Percentiles rank a stretch among this genome's conserved stretches.
These are phyloP conservation scores for Leptoclinus maculatus DNA, from an alignment of 2,797 vertebrate species.

Conservation along the genomic window DNA sequence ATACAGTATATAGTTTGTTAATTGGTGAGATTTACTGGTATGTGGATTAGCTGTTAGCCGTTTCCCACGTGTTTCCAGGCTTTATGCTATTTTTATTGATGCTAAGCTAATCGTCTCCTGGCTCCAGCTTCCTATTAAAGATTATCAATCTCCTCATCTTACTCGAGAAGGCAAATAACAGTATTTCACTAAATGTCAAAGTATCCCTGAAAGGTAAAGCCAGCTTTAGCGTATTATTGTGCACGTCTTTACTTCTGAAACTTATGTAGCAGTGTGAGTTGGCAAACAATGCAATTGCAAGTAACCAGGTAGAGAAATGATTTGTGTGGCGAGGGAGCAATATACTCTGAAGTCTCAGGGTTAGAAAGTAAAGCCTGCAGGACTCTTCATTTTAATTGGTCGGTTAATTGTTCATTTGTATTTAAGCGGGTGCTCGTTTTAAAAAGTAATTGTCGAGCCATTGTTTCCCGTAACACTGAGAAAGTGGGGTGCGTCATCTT, in stretches of 20 bases:
- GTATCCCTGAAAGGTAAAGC: neutral
- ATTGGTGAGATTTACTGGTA: neutral
- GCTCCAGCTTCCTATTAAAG: neutral
- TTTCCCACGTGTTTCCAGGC: neutral
- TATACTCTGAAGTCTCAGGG: neutral
- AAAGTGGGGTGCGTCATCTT: neutral
- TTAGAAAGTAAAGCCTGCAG: neutral
- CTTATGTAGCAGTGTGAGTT: neutral
- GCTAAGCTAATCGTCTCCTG: neutral
- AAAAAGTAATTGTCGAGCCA: neutral
- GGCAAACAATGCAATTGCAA: conserved; percentile 11
- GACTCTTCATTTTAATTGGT: neutral
- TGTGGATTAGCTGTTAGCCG: neutral
- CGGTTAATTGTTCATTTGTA: conserved; percentile 1
- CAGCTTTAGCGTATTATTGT: neutral
- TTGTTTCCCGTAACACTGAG: neutral
- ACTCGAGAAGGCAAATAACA: neutral
- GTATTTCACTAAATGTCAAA: neutral
- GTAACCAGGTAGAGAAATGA: neutral
- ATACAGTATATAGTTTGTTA: neutral
- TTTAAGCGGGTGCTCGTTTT: neutral
- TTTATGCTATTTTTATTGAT: neutral
- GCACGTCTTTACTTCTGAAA: neutral
- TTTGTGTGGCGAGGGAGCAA: neutral
- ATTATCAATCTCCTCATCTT: neutral